Conservation (phyloP, 2,797 vertebrate species). For the Thunnus albacares region DNA sequence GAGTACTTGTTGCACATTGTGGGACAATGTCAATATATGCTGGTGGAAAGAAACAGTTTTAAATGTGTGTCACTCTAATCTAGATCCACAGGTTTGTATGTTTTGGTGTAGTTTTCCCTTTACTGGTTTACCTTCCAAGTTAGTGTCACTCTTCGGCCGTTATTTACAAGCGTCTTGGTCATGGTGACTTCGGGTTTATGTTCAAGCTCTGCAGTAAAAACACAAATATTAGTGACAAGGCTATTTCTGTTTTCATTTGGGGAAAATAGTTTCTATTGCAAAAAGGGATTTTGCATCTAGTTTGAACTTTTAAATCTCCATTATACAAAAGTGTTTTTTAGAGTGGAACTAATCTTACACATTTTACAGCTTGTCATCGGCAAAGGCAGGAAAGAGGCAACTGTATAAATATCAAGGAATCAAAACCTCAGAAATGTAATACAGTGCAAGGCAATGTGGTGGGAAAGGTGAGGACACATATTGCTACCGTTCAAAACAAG, state of each 20-base stretch:
- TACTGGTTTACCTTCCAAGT: slow-evolving; percentile 72
- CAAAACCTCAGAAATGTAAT: neutral
- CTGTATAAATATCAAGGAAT: neutral
- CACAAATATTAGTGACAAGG: neutral
- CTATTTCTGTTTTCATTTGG: neutral
- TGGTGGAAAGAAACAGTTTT: neutral
- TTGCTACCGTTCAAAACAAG: neutral
- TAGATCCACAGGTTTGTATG: neutral
- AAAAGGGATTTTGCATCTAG: too few relatives aligned
- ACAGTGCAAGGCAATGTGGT: neutral
- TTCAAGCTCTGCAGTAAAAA: slow-evolving; percentile 69
- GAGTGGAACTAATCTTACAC: neutral
- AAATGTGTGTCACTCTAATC: neutral
- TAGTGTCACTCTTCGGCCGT: slow-evolving; percentile 62
- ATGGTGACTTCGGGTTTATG: slow-evolving; percentile 50
- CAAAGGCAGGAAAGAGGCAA: neutral
- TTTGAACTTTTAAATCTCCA: neutral
- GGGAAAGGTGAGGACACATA: neutral
- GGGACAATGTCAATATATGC: neutral
- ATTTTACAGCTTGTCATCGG: neutral
- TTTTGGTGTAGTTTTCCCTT: neutral
- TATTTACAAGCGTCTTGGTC: slow-evolving; percentile 25
- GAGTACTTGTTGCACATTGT: neutral
- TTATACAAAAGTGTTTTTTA: neutral
- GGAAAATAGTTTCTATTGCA: neutral